Conservation (phyloP, 2,888 invertebrate genomes). For the Caenorhabditis sp. region DNA sequence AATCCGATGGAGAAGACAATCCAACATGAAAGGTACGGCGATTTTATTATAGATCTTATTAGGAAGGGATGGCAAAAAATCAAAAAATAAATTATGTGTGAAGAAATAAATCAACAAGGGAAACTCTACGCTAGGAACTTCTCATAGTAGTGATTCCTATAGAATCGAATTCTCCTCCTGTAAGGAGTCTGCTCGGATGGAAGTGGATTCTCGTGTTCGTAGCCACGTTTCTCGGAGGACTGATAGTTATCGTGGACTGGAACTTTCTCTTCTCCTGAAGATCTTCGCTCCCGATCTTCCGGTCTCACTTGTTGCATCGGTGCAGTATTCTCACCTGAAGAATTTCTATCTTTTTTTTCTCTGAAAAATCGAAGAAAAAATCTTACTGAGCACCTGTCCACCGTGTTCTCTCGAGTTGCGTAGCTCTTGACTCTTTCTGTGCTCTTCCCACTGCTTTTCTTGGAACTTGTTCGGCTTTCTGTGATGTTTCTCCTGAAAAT, state of each 20-base stretch:
- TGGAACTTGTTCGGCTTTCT: conserved; percentile 52
- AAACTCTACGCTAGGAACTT: conserved; percentile 42
- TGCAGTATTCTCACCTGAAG: conserved; percentile 23
- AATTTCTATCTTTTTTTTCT: background rate
- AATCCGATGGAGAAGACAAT: conserved; percentile 60
- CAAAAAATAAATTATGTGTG: background rate
- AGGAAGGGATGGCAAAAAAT: conserved; percentile 2
- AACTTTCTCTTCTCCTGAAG: conserved; percentile 39
- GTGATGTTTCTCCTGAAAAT: conserved; percentile 46
- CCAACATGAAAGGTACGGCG: conserved; percentile 55
- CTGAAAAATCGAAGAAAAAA: background rate
- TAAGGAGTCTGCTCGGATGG: conserved; percentile 53
- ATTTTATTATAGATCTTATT: conserved; percentile 46
- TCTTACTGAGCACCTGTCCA: conserved; percentile 27
- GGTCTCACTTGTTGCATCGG: conserved; percentile 46
- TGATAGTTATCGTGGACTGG: conserved; percentile 45
- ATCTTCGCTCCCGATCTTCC: conserved; percentile 25
- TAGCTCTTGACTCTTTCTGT: conserved; percentile 54
- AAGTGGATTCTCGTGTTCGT: conserved; percentile 34
- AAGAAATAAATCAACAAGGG: conserved; percentile 38
- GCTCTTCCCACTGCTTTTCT: conserved; percentile 61
- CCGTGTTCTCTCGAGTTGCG: conserved; percentile 53
- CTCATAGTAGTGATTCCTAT: conserved; percentile 59
- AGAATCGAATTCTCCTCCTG: conserved; percentile 45
- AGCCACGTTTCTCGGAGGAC: conserved; percentile 32